Base-by-base conservation (phyloP, 2,888 invertebrate species). In the Lycia hirtaria region DNA sequence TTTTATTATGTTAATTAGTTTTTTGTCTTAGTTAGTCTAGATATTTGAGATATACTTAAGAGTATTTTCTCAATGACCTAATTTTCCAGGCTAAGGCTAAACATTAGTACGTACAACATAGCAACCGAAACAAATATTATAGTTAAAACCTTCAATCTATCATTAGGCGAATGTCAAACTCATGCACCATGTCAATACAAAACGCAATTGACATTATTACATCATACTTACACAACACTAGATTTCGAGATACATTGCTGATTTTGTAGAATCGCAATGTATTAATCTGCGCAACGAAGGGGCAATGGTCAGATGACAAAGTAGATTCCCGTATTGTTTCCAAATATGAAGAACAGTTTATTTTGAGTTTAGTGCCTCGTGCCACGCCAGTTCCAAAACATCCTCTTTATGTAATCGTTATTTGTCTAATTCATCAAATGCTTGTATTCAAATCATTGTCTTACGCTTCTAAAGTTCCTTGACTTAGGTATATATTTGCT, bases 321-420 rank as follows among this genome's bases (percentile, higher is more conserved):
- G 17, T 37, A 15, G 17, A 20, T 26, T 33, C 37, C 15, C 14
- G 20, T 26, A 33, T 12, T 40, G 26, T 55, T 48, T 28, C 41
- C 19, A 32, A 55, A 60, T 48, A 59, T 58, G n/a, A 19, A 24
- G 33, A 28, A 52, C 17, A 26, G 78, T 76, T 75, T 79, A 75
- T 77, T 78, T 72, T 77, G 73, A 55, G 68, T 73, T 69, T 65
- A 67, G 57, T 67, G 80, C 76, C 81, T 79, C 80, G 81, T 81
- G 81, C 75, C 70, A 68, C 63, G 54, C 19, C 62, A 60, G 62
- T 69, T 72, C 62, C 75, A 71, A 71, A 81, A 82, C 81, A 80
- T 81, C 78, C 78, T 78, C 68, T 67, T 71, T 69, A 57, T 68
- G 57, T 60, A 52, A 51, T 53, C 66, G 54, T 67, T 64, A 56